Percentiles rank a stretch among this genome's conserved stretches.
These are phyloP conservation scores for Egretta garzetta DNA, from an alignment of 2,113 vertebrate species.

Conservation along the genomic window DNA sequence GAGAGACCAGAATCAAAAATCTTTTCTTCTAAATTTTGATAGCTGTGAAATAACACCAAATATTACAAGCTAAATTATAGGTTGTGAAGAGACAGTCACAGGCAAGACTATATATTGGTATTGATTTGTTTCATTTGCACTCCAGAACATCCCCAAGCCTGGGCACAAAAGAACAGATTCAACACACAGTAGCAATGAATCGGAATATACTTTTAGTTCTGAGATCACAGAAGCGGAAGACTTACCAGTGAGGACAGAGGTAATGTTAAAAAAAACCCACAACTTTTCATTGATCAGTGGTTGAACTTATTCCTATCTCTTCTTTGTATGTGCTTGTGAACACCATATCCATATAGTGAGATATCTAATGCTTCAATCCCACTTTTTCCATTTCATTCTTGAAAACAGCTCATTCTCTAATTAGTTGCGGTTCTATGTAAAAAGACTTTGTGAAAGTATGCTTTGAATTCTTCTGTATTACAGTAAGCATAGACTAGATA, in stretches of 20 bases:
- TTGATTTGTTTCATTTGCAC: constrained; percentile 14
- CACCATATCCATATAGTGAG: neutral
- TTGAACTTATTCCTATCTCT: neutral
- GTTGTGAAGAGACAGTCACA: neutral
- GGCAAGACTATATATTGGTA: neutral
- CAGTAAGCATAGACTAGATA: neutral
- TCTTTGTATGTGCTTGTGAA: neutral
- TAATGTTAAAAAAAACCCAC: constrained; percentile 37
- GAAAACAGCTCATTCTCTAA: neutral
- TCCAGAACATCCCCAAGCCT: constrained; percentile 87
- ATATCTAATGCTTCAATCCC: neutral
- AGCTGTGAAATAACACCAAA: neutral
- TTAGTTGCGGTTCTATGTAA: neutral
- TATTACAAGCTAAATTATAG: neutral
- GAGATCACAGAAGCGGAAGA: constrained; percentile 93
- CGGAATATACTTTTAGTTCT: constrained; percentile 94
- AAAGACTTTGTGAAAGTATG: neutral
- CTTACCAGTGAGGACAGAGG: constrained; percentile 82
- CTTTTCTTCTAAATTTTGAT: neutral
- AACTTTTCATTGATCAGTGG: neutral
- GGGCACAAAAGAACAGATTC: constrained; percentile 95
- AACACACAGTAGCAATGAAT: constrained; percentile 98
- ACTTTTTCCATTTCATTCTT: neutral
- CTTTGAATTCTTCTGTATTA: neutral
- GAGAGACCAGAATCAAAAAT: neutral